A percentile compares a stretch with the other conserved stretches of the same genome.
These are phyloP conservation scores for Hippoglossus stenolepis DNA, from an alignment of 2,113 vertebrate genomes.

Conservation along the genomic window DNA sequence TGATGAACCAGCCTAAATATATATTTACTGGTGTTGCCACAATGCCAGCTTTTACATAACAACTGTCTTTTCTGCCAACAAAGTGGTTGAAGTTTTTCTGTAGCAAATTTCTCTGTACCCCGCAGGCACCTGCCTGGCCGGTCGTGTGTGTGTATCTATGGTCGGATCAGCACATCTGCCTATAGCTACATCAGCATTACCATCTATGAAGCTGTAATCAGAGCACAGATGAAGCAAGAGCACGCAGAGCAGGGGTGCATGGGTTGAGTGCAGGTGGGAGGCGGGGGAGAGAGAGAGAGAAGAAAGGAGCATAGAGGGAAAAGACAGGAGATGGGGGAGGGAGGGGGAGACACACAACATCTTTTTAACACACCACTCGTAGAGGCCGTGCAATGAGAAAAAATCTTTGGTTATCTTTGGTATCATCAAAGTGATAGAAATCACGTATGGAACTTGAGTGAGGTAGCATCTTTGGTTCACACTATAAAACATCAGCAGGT, in stretches of 20 bases:
- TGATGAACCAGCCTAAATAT: constrained; percentile 6
- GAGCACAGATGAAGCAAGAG: constrained; percentile 74
- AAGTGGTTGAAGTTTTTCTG: no score
- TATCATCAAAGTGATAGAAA: constrained; percentile 99
- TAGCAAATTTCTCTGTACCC: constrained; percentile 1
- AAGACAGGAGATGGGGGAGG: constrained; percentile 3
- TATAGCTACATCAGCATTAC: constrained; percentile 72
- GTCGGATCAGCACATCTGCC: constrained; percentile 71
- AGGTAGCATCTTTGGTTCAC: constrained; percentile 99
- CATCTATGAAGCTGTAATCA: constrained; percentile 69
- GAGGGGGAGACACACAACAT: constrained; percentile 79
- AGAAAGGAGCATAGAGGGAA: constrained; percentile 22
- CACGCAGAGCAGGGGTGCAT: constrained; percentile 61
- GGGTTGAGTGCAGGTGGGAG: constrained; percentile 83
- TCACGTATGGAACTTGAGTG: constrained; percentile 99
- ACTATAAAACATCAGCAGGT: constrained; percentile 97
- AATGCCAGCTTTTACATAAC: no score
- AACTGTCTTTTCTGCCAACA: no score
- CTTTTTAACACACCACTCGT: constrained; percentile 85
- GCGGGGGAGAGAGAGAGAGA: no score
- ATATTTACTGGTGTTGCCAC: neutral
- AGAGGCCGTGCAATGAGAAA: constrained; percentile 91
- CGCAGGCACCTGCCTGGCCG: constrained; percentile 41
- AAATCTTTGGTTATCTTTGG: constrained; percentile 99
- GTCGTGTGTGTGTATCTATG: constrained; percentile 60